Evolutionary conservation across 2,888 invertebrate genomes (phyloP), one percentile per base, ranked within the genome.

Genomic region (Apantesis nais): DNA sequence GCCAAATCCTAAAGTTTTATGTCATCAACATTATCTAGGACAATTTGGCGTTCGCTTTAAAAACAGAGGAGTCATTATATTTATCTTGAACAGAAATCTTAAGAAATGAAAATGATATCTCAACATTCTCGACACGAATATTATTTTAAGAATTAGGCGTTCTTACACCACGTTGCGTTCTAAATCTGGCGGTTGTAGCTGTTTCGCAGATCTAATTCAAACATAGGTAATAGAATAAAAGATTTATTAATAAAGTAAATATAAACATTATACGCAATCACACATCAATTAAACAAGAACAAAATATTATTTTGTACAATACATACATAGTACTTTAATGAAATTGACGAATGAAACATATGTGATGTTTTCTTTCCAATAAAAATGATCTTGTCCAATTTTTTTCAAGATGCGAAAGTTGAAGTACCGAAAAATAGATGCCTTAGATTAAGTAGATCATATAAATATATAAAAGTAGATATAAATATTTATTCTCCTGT

Each of bases 401-500:
- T 90, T n/a, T 90, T 87, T 90, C 90, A 88, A 89, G 89, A 86
- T 79, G 89, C 86, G 89, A 93, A 92, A 91, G 88, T 92, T 90
- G 90, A 90, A 92, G 89, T 89, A 91, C 88, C 90, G 85, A 90
- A 90, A 88, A 89, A 86, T 88, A 89, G 86, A 87, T 88, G 88
- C 88, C 92, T 93, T 92, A 93, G 84, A 90, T 90, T 90, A 90
- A 83, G 39, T 67, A 60, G 44, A 88, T 78, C 83, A 88, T 91
- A 86, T 89, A 89, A 85, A 85, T 83, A 88, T 88, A 89, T 89
- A 91, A 86, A 90, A 89, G 89, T 86, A 83, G 80, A 86, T 86
- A 80, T 86, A 87, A 74, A 85, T 81, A 86, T 89, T 96, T 97
- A 97, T 97, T 98, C 98, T 93, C 98, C 98, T 79, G 98, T 98